Percentiles rank a stretch among this genome's conserved stretches.
Conservation (phyloP, 2,113 vertebrate species). For the Rhabdornis inornatus region DNA sequence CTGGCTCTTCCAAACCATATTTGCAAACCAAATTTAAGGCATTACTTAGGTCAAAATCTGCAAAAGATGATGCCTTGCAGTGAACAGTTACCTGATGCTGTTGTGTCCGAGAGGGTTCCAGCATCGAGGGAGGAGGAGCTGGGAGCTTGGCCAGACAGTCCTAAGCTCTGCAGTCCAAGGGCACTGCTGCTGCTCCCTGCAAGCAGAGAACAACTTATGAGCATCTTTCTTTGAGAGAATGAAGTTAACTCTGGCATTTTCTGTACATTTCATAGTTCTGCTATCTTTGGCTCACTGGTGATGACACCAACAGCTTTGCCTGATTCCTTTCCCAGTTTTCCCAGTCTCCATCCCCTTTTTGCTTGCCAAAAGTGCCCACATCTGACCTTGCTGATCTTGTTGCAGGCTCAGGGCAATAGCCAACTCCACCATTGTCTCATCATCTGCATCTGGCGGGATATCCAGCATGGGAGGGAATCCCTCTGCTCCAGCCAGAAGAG, state of each 20-base stretch:
- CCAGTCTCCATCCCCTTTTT: background rate
- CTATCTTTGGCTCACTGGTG: background rate
- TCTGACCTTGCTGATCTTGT: conserved; percentile 95
- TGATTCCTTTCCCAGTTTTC: background rate
- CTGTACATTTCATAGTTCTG: background rate
- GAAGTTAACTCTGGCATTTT: background rate
- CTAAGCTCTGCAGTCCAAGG: conserved; percentile 93
- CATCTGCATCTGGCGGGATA: conserved; percentile 97
- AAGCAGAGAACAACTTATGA: conserved; percentile 26
- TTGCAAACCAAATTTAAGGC: background rate
- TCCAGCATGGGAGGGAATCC: conserved; percentile 98
- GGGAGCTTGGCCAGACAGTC: conserved; percentile 94
- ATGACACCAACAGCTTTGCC: background rate
- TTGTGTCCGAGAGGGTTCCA: conserved; percentile 96
- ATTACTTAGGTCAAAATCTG: background rate
- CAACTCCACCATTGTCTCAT: conserved; percentile 98
- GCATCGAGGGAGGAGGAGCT: conserved; percentile 98
- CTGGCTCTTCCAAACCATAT: background rate
- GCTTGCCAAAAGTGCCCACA: background rate
- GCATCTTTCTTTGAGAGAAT: background rate
- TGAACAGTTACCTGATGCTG: conserved; percentile 95
- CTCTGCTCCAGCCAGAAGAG: conserved; percentile 93
- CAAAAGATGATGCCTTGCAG: conserved; percentile 28
- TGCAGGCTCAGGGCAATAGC: conserved; percentile 97
- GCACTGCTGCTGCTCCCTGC: conserved; percentile 97